Conservation (phyloP, 2,797 vertebrate species). For the Crocodylus rhombifer region DNA sequence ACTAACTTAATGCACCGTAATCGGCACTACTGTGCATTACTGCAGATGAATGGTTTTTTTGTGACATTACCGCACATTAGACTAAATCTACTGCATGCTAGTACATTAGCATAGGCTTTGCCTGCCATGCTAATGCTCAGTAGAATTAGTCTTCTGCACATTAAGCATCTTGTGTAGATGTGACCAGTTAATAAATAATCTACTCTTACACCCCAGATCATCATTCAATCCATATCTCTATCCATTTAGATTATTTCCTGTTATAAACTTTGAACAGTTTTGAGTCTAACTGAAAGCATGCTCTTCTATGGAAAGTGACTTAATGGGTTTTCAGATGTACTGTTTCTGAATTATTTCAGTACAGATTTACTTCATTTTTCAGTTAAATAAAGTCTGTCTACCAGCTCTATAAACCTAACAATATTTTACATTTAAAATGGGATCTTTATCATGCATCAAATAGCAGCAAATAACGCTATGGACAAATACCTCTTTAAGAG, state of each 20-base stretch:
- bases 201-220: neutral
- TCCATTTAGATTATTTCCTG: neutral
- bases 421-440: neutral
- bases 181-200: no score
- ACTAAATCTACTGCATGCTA: no score
- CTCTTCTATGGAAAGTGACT: neutral
- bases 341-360: neutral
- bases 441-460: neutral
- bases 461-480: neutral
- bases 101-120: no score
- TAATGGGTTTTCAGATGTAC: neutral
- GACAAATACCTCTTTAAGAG: no score
- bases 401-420: neutral
- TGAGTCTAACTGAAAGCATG: neutral
- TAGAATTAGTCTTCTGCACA: no score
- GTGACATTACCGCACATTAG: no score
- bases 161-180: no score
- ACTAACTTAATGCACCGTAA: no score
- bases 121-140: no score
- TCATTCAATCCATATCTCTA: neutral
- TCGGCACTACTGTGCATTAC: no score
- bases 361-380: neutral
- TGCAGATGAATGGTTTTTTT: no score
- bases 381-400: neutral
- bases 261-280: neutral